These are phyloP conservation scores for Epicauta chinensis DNA, from an alignment of 1,140 invertebrate genomes.

Conservation along the genomic window DNA sequence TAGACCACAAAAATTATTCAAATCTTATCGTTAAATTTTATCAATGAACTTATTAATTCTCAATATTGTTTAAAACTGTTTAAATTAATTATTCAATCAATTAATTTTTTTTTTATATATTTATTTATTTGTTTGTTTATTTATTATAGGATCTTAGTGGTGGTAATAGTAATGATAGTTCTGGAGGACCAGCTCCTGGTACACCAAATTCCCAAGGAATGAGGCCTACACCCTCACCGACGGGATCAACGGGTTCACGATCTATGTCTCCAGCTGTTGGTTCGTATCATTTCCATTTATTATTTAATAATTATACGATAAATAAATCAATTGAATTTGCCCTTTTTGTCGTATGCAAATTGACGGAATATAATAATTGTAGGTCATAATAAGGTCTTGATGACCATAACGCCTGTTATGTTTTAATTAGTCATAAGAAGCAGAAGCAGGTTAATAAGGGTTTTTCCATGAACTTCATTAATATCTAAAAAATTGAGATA, in stretches of 20 bases:
- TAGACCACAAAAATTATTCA: no score
- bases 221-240: constrained; percentile 90
- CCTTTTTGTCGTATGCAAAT: constrained; percentile 10
- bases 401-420: no score
- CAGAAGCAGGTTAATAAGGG: no score
- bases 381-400: no score
- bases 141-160: constrained; percentile 70
- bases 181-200: constrained; percentile 63
- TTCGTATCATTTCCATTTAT: constrained; percentile 47
- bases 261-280: constrained; percentile 95
- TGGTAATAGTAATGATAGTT: constrained; percentile 61
- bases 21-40: no score
- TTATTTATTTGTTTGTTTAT: constrained; percentile 27
- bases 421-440: no score
- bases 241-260: constrained; percentile 84
- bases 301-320: not conserved
- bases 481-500: no score
- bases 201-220: constrained; percentile 70
- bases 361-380: no score
- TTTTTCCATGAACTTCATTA: no score
- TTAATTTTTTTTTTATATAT: not conserved
- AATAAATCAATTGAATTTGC: no score
- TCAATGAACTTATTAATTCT: no score
- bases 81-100: not conserved
- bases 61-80: no score